A percentile compares a stretch with the other conserved stretches of the same genome.
Evolutionary conservation across 1,140 invertebrate species (phyloP).

Genomic region (Leptinotarsa lineolata): DNA sequence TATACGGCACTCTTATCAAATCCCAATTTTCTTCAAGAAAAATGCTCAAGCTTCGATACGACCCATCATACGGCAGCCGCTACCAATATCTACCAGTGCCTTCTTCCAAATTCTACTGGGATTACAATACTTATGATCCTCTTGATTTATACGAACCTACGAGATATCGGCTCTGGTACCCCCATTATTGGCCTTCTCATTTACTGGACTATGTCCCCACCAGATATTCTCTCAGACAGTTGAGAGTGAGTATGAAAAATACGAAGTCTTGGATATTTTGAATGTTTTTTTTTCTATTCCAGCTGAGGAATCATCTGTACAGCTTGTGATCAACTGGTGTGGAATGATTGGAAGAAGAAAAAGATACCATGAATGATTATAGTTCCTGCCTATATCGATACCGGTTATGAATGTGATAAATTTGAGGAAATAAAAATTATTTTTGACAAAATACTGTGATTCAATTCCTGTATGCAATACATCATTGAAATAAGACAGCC

Average conservation of each 20-base stretch:
- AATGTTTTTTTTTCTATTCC: background rate
- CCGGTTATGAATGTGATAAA: too few relatives aligned
- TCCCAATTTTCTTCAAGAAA: background rate
- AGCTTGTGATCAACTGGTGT: background rate
- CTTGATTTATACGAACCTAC: background rate
- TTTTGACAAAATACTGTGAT: too few relatives aligned
- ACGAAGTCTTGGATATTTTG: background rate
- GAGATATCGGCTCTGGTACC: slow-evolving; percentile 14
- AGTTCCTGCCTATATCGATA: too few relatives aligned
- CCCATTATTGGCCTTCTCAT: slow-evolving; percentile 28
- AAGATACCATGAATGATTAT: too few relatives aligned
- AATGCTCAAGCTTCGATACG: slow-evolving; percentile 26
- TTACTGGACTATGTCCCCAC: slow-evolving; percentile 24
- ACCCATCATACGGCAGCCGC: slow-evolving; percentile 19
- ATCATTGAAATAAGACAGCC: too few relatives aligned
- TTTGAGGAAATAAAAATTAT: too few relatives aligned
- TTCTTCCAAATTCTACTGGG: slow-evolving; percentile 9
- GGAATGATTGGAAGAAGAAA: too few relatives aligned
- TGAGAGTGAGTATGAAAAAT: slow-evolving; percentile 18
- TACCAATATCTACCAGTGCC: slow-evolving; percentile 18
- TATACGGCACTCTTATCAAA: too few relatives aligned
- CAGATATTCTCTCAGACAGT: slow-evolving; percentile 18
- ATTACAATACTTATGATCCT: slow-evolving; percentile 14
- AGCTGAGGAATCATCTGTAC: slow-evolving; percentile 12
- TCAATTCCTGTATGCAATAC: too few relatives aligned